phyloP scores from a whole-genome alignment of 1,140 invertebrate genomes.

The Nasonia longicornis region DNA sequence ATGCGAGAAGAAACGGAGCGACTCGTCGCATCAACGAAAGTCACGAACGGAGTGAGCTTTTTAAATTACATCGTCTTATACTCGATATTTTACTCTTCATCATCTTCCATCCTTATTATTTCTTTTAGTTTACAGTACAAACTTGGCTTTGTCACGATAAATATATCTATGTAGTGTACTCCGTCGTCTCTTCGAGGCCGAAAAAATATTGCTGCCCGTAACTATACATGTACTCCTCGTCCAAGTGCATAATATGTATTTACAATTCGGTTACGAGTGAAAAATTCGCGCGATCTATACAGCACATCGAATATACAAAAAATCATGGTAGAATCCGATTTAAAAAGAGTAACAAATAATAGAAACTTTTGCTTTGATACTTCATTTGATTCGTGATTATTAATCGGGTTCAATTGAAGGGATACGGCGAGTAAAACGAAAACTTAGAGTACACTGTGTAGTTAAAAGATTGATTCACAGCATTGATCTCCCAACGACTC shows the following conservation, averaged over 20 bases:
- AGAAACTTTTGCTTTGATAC: neutral
- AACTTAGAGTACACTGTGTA: neutral
- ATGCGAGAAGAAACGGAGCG: conserved; percentile 24
- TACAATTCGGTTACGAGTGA: neutral
- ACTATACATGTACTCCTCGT: neutral
- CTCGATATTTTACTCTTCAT: neutral
- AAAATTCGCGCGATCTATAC: neutral
- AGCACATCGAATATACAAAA: neutral
- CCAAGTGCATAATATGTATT: neutral
- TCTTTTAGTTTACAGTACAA: conserved; percentile 1
- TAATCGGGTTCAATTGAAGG: neutral
- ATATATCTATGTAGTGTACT: neutral
- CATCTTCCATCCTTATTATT: neutral
- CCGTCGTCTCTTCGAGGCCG: conserved; percentile 3
- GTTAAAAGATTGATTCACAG: neutral
- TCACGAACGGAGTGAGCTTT: conserved; percentile 9
- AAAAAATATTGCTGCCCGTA: conserved; percentile 1
- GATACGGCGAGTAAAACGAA: neutral
- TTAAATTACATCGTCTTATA: neutral
- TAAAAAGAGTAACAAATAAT: neutral
- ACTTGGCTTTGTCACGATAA: neutral
- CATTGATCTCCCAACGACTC: neutral
- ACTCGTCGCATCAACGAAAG: conserved; percentile 25
- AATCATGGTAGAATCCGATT: too few relatives aligned
- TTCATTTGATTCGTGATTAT: neutral